Evolutionary conservation across 2,888 invertebrate genomes (phyloP), one percentile per base, ranked within the genome.

Genomic region (Pollenia amentaria): DNA sequence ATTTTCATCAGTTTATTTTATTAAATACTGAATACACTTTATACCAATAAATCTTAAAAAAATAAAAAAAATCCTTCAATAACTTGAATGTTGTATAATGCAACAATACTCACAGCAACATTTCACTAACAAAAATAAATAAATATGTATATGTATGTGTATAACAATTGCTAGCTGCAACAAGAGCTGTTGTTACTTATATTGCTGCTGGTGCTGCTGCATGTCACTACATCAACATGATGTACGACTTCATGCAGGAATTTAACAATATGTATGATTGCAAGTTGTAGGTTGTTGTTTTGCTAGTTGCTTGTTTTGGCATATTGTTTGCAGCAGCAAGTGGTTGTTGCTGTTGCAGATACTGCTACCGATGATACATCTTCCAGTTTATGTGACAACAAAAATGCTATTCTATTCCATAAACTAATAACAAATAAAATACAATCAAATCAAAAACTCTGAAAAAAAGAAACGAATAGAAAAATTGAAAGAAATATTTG

Each of bases 11-110:
- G 77, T 72, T 75, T 87, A 83, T 76, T 80, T 83, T 83, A 83
- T 83, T 83, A 83, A 87, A 87, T 83, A 77, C 64, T 80, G 40
- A 83, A 73, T 76, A 79, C 79, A 86, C 51, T 86, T 83, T 79
- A 79, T 72, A 79, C 42, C 80, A 87, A 87, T 87, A 87, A 87
- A 87, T 87, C 86, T 87, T 70, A 62, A 75, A 73, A 81, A 57
- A 78, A 64, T 10, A 44, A 18, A 79, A 40, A 70, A 82, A 78
- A 82, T 48, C 55, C 69, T 79, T 78, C 85, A 82, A 86, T 86
- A 86, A 67, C 72, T 53, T 29, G n/a, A 78, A 44, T 84, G 57
- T 8, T 69, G 14, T 38, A 29, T 51, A 48, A 67, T 53, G 55
- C 16, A 84, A 51, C 57, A 79, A 79, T 55, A 48, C 40, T 65